Percentiles rank a stretch among this genome's conserved stretches.
phyloP scores from a whole-genome alignment of 2,113 vertebrate genomes.

The Anguilla japonica region DNA sequence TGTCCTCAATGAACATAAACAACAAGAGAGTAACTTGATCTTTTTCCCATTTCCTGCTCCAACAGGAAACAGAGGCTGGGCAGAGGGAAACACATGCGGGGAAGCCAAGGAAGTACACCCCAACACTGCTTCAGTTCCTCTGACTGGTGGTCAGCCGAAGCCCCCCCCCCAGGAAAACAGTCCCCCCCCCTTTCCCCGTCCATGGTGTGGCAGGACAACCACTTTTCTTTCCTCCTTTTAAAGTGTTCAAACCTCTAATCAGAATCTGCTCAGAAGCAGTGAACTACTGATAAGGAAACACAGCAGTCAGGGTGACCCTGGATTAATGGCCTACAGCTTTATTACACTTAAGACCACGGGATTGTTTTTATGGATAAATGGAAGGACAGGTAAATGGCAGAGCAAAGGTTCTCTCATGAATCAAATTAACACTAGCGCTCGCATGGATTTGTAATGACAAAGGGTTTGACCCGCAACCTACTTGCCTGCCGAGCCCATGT shows the following conservation, averaged over 20 bases:
- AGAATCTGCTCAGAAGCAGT: background rate
- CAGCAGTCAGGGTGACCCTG: background rate
- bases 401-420: background rate
- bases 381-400: background rate
- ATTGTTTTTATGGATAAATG: background rate
- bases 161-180: background rate
- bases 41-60: background rate
- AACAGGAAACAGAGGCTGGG: background rate
- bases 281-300: background rate
- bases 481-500: background rate
- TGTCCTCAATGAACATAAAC: background rate
- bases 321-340: background rate
- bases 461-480: background rate
- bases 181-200: background rate
- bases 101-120: background rate
- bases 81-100: background rate
- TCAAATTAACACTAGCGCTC: background rate
- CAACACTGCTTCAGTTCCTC: background rate
- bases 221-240: background rate
- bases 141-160: too few relatives aligned
- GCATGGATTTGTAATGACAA: background rate
- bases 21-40: background rate
- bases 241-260: background rate
- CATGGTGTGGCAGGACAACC: background rate
- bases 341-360: background rate